These are phyloP conservation scores for Gorsachius magnificus DNA, from an alignment of 2,797 vertebrate species.

Conservation along the genomic window DNA sequence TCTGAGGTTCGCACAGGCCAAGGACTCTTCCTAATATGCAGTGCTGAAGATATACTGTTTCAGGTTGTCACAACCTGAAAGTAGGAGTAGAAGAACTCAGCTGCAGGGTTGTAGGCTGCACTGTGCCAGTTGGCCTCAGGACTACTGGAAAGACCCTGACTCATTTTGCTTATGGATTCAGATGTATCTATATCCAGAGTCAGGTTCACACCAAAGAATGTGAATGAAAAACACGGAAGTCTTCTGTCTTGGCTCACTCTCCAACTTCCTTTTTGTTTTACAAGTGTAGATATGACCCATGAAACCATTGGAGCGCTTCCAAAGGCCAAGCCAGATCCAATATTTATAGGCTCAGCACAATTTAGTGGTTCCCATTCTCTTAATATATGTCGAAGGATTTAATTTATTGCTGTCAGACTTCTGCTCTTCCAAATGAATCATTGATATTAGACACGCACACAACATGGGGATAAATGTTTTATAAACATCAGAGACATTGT, in stretches of 20 bases:
- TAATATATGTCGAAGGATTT: background rate
- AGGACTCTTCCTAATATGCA: background rate
- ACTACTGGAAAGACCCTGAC: background rate
- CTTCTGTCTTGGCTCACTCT: background rate
- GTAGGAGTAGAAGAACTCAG: background rate
- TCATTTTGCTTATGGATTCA: background rate
- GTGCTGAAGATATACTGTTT: background rate
- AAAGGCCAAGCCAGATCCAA: background rate
- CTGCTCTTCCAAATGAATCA: background rate
- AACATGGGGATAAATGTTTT: background rate
- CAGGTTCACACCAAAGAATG: background rate
- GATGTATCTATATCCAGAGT: background rate
- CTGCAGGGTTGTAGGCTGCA: background rate
- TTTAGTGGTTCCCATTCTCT: background rate
- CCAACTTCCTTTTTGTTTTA: background rate
- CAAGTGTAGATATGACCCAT: background rate
- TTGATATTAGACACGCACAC: background rate
- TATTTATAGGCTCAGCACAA: background rate
- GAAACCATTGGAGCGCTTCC: background rate
- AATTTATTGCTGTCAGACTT: background rate
- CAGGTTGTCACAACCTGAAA: background rate
- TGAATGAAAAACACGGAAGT: background rate
- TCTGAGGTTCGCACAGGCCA: background rate
- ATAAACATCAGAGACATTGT: background rate
- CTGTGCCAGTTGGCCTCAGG: background rate